Conservation (phyloP, 2,888 invertebrate genomes). For the Thysanoteuthis rhombus region DNA sequence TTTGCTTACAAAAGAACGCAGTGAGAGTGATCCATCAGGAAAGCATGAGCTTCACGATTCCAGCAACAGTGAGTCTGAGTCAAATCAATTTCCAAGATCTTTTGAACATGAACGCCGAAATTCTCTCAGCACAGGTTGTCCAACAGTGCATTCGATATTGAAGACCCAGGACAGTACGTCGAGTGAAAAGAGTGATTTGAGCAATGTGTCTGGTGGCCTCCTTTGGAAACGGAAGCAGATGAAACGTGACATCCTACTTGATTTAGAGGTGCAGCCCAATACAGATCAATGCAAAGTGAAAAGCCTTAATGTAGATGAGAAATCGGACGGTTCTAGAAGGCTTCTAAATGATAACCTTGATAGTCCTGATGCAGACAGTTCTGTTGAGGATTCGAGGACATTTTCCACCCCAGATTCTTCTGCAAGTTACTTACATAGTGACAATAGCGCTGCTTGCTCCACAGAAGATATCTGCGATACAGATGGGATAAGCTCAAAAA, state of each 20-base stretch:
- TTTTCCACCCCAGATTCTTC: constrained; percentile 24
- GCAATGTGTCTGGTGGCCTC: constrained; percentile 48
- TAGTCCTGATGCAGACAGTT: constrained; percentile 21
- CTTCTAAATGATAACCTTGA: constrained; percentile 17
- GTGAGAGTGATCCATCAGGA: background rate
- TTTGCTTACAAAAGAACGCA: background rate
- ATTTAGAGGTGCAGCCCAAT: background rate
- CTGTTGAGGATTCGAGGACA: background rate
- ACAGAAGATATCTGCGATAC: background rate
- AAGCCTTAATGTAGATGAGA: background rate
- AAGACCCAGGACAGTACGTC: background rate
- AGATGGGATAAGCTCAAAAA: background rate
- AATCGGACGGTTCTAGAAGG: background rate
- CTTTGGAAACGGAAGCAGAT: constrained; percentile 49
- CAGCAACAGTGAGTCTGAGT: constrained; percentile 27
- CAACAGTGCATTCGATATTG: background rate
- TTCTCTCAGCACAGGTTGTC: background rate
- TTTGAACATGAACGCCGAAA: background rate
- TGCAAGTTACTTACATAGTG: constrained; percentile 14
- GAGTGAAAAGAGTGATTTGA: constrained; percentile 29
- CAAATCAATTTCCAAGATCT: constrained; percentile 14
- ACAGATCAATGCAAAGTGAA: constrained; percentile 13
- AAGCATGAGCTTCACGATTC: constrained; percentile 1
- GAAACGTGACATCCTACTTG: constrained; percentile 1
- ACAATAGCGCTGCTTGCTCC: constrained; percentile 17